A percentile compares a stretch with the other conserved stretches of the same genome.
Conservation (phyloP, 2,888 invertebrate species). For the Andrena flavipes region DNA sequence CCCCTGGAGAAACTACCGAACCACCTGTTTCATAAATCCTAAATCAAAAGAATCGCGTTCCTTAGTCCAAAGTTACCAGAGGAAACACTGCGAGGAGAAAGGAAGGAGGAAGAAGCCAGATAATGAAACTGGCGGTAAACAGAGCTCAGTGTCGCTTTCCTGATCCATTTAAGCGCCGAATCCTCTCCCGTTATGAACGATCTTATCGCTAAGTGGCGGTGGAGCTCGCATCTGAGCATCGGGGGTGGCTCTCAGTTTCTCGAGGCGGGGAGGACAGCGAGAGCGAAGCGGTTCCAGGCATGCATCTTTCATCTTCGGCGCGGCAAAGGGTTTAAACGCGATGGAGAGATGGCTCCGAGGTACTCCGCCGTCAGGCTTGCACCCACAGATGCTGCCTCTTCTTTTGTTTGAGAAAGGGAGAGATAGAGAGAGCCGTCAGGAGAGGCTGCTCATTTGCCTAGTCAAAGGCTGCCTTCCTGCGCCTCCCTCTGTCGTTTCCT, state of each 20-base stretch:
- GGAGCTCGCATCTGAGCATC: slow-evolving; percentile 42
- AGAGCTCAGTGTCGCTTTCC: slow-evolving; percentile 34
- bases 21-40: too few relatives aligned
- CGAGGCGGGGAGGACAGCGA: background rate
- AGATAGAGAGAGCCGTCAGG: slow-evolving; percentile 23
- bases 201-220: slow-evolving; percentile 60
- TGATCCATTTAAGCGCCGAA: slow-evolving; percentile 54
- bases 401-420: slow-evolving; percentile 64
- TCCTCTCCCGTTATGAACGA: slow-evolving; percentile 53
- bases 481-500: slow-evolving; percentile 26
- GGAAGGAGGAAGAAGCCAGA: background rate
- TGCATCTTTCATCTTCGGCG: slow-evolving; percentile 69
- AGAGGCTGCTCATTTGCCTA: slow-evolving; percentile 73
- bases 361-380: slow-evolving; percentile 58
- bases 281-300: slow-evolving; percentile 46
- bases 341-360: slow-evolving; percentile 32
- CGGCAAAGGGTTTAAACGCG: slow-evolving; percentile 49
- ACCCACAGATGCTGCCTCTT: slow-evolving; percentile 60
- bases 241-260: slow-evolving; percentile 11
- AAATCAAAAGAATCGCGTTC: background rate
- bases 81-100: background rate
- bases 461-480: slow-evolving; percentile 68
- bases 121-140: slow-evolving; percentile 18
- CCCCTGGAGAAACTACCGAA: too few relatives aligned
- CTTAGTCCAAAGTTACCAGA: background rate